Conservation (phyloP, 2,888 invertebrate genomes). For the Petrolisthes manimaculis region DNA sequence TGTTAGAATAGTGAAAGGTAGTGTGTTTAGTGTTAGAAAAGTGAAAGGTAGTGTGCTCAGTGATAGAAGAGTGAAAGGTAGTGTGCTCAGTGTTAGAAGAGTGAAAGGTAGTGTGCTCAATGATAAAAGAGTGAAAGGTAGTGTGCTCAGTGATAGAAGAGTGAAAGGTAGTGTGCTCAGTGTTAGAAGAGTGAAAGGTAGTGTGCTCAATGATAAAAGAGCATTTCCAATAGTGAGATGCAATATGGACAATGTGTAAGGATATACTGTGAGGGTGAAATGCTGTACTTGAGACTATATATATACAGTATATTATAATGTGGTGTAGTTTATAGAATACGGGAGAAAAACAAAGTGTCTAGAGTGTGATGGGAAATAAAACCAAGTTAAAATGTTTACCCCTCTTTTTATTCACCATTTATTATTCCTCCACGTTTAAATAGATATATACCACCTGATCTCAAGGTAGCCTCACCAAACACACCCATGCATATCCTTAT, state of each 20-base stretch:
- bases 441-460: no score
- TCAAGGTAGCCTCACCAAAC: not conserved
- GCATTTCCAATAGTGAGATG: no score
- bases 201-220: not conserved
- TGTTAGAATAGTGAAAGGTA: not conserved
- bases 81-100: not conserved
- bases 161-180: not conserved
- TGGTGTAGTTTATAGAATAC: no score
- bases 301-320: not conserved
- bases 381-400: no score
- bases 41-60: not conserved
- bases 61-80: not conserved
- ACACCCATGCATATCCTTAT: not conserved
- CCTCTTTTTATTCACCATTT: no score
- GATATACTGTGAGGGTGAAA: no score
- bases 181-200: not conserved
- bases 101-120: not conserved
- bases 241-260: no score
- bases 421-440: no score
- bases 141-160: not conserved
- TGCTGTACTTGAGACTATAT: not conserved
- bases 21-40: not conserved
- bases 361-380: no score
- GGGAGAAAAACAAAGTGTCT: no score
- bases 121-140: not conserved